Evolutionary conservation across 2,113 vertebrate genomes (phyloP), one percentile per base, ranked within the genome.

Genomic region (Glaucomys volans): DNA sequence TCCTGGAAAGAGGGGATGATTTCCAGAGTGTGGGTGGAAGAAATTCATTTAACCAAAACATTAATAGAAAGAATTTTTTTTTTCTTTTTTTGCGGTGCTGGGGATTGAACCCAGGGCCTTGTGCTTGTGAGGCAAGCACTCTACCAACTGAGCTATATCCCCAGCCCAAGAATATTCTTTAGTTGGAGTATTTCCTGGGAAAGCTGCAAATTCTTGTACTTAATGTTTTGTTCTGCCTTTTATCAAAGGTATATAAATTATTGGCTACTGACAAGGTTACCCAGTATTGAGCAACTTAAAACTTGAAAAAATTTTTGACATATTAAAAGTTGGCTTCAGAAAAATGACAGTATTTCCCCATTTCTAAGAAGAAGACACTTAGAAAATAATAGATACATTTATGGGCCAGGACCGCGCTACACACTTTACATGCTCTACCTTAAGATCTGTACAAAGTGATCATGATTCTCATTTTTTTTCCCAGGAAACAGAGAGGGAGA

Each of bases 191-290:
- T 30, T 77, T 85, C 52, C 6, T 77, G 44, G 54, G 26, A 75
- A 75, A 91, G 28, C 37, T 82, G 93, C 30, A 87, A 71, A 32
- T 40, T 96, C 83, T 86, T 66, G 30, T 7, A 54, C 9, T 72
- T 69, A 40, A 42, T 67, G 40, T 87, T 93, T 30, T 69, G 6
- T 85, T 81, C 50, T 90, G 18, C 74, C 30, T 90, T 96, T 81
- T 86, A 67, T 57, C 44, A 40, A 86, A 81, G n/a, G 40, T 40
- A 37, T 2, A 30, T 54, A 90, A 87, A 42, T 90, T 22, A 30
- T 52, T 88, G 7, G 84, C 47, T 79, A 47, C 24, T 64, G 13
- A 79, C 50, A 42, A 52, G 91, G 20, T 83, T 83, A 62, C 47
- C 76, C 64, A 67, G 35, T 28, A 90, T 71, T 90, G 54, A 90